These are phyloP conservation scores for Acropora tenuis DNA, from an alignment of 64 coral and sea anemone species.

Conservation along the genomic window DNA sequence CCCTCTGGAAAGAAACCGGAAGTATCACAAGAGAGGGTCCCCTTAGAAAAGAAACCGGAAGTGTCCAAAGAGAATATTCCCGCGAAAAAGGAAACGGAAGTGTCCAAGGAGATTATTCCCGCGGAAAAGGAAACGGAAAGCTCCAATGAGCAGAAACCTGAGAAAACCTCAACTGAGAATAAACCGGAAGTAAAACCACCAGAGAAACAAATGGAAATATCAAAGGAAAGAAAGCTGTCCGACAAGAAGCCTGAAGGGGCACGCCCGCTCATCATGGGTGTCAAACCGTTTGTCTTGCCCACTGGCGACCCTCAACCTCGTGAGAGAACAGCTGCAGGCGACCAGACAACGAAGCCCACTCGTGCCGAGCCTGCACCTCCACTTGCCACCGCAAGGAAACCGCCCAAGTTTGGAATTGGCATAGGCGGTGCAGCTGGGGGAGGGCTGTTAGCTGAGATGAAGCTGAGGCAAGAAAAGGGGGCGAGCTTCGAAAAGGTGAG, in stretches of 20 bases:
- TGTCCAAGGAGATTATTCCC: background rate
- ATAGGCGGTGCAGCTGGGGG: constrained; percentile 63
- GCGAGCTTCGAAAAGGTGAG: constrained; percentile 39
- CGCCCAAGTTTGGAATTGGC: constrained; percentile 72
- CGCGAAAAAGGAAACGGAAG: background rate
- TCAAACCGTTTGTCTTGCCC: constrained; percentile 6
- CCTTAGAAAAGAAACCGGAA: constrained; percentile 36
- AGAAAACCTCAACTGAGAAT: background rate
- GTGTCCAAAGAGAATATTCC: background rate
- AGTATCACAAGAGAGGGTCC: background rate
- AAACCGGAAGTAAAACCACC: background rate
- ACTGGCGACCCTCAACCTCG: background rate
- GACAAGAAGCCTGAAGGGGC: background rate
- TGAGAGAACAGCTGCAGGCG: background rate
- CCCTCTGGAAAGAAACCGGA: constrained; percentile 32
- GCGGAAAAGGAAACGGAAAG: background rate
- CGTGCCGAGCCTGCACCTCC: background rate
- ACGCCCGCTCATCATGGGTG: constrained; percentile 19
- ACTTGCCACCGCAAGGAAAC: background rate
- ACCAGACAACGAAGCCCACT: background rate
- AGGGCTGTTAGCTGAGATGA: constrained; percentile 70
- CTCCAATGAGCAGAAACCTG: constrained; percentile 34
- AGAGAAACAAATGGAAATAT: background rate
- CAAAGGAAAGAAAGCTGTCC: background rate
- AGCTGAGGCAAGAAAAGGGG: constrained; percentile 56